Evolutionary conservation across 2,888 invertebrate species (phyloP), one percentile per base, ranked within the genome.

Genomic region (Pristionchus japonicus): DNA sequence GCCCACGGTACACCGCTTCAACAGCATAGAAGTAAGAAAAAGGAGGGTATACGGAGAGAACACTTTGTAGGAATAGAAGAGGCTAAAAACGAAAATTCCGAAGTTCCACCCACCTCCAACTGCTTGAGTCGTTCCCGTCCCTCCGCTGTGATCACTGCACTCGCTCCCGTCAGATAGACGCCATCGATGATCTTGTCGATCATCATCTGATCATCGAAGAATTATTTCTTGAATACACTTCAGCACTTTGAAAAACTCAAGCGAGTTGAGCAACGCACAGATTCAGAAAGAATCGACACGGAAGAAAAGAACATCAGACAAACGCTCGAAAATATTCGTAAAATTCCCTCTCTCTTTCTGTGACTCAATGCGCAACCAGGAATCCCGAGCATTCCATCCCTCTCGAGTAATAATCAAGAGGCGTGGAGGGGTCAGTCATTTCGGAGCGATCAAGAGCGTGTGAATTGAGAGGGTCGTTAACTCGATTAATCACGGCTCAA

Each of bases 121-220:
- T 92, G 90, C 23, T 67, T 52, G 52, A 92, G 74, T 61, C 87
- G 83, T 43, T 89, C 70, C 85, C 88, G 49, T 31, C 90, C 89
- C 11, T 89, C 47, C 27, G 87, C 87, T 9, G 88, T 85, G 49
- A 92, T 87, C 37, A 92, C 90, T 15, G 90, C 88, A 1, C 89
- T 88, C 23, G 92, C 91, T 34, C 93, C 92, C 74, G 91, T 90
- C 52, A 92, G 82, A 74, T 89, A 92, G 27, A 92, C 84, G 27
- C 89, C 88, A 40, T 93, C 90, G 49, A 89, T 83, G 40, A 92
- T 89, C 77, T 91, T 89, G 86, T 92, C 92, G 67, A 92, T 90
- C 92, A 92, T 92, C 27, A 49, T 83, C 82, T 67, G 64, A 15
- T 31, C n/a, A 15, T 13, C 9, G 52, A 4, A 52, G 52, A 20